A percentile compares a stretch with the other conserved stretches of the same genome.
Evolutionary conservation across 2,888 invertebrate genomes (phyloP).

Genomic region (Thysanoteuthis rhombus): DNA sequence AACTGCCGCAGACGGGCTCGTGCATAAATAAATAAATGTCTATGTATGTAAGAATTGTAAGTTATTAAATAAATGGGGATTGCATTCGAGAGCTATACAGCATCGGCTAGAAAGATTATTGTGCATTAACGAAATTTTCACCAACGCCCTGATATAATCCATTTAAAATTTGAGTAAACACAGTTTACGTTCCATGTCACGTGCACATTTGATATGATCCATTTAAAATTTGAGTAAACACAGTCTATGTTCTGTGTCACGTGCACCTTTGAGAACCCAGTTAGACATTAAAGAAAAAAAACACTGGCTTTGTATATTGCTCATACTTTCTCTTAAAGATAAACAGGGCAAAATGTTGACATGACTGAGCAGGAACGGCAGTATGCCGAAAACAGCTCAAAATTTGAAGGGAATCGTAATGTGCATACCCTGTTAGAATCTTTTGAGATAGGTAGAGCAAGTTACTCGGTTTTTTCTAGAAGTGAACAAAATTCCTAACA

Average conservation of each 20-base stretch:
- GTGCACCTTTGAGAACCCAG: no score
- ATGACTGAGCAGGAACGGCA: no score
- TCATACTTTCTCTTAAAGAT: no score
- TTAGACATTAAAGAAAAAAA: no score
- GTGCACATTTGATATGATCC: neutral
- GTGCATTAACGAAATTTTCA: neutral
- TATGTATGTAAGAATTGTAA: neutral
- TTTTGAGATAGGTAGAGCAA: no score
- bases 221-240: neutral
- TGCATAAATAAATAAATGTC: neutral
- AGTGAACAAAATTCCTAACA: no score
- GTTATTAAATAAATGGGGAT: neutral
- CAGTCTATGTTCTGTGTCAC: neutral
- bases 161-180: neutral
- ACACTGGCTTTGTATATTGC: neutral
- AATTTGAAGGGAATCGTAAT: no score
- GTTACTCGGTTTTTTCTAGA: no score
- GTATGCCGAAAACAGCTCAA: no score
- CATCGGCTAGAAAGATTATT: neutral
- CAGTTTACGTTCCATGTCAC: neutral
- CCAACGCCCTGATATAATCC: neutral
- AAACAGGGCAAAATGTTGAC: no score
- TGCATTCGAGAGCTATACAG: neutral
- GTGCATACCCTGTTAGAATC: no score
- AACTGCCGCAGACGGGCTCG: neutral